These are phyloP conservation scores for Lomographa bimaculata DNA, from an alignment of 2,888 invertebrate species.

Conservation along the genomic window DNA sequence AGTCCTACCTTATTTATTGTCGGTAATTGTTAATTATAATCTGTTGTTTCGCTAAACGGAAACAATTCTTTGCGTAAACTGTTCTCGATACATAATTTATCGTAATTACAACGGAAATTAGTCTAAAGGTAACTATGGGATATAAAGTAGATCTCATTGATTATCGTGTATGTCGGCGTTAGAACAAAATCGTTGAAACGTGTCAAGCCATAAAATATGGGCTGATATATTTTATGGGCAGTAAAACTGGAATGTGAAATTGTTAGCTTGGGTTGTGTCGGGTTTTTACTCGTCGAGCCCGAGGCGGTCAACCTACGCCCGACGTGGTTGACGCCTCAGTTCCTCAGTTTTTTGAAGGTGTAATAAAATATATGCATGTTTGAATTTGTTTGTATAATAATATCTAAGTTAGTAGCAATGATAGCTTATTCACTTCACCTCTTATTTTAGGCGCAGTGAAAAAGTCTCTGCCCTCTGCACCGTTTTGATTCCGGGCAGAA, in stretches of 20 bases:
- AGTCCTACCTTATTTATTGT: constrained; percentile 18
- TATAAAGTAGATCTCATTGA: constrained; percentile 6
- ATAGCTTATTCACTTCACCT: too few species aligned
- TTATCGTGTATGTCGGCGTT: constrained; percentile 29
- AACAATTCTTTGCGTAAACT: constrained; percentile 9
- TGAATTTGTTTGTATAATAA: too few species aligned
- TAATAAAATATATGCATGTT: too few species aligned
- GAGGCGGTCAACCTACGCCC: constrained; percentile 12
- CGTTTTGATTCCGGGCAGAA: too few species aligned
- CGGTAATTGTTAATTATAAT: constrained; percentile 28
- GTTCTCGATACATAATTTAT: constrained; percentile 15
- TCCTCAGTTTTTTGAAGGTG: too few species aligned
- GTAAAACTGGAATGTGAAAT: constrained; percentile 58
- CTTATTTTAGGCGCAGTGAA: too few species aligned
- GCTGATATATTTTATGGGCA: constrained; percentile 61
- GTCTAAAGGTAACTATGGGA: too few species aligned
- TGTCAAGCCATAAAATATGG: constrained; percentile 54
- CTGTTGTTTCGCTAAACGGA: constrained; percentile 19
- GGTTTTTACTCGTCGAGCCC: constrained; percentile 19
- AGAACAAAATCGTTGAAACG: constrained; percentile 49
- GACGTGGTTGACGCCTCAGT: constrained; percentile 25
- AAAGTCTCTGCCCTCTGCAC: too few species aligned
- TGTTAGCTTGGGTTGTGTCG: constrained; percentile 45
- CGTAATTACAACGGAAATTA: too few species aligned
- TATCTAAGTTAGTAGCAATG: too few species aligned